A percentile compares a stretch with the other conserved stretches of the same genome.
These are phyloP conservation scores for Apodemus agrarius DNA, from an alignment of 2,797 vertebrate genomes.

Conservation along the genomic window DNA sequence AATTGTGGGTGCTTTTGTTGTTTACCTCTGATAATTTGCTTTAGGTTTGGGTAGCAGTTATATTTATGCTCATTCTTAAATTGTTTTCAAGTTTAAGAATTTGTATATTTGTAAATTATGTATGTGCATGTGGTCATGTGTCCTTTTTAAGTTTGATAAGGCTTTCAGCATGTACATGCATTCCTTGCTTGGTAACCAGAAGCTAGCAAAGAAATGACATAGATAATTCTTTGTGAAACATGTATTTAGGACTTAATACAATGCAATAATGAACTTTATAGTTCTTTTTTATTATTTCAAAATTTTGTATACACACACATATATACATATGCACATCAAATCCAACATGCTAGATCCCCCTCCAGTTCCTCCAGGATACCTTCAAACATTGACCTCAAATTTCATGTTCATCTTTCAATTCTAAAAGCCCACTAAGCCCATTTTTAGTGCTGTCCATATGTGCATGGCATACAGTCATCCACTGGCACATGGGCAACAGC, in stretches of 20 bases:
- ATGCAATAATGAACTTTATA: not conserved
- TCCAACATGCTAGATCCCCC: not conserved
- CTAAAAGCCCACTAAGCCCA: too few species aligned
- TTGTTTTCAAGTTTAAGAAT: slow-evolving; percentile 15
- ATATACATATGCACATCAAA: not conserved
- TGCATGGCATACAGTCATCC: not conserved
- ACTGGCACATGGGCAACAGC: not conserved
- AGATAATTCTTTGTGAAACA: not conserved
- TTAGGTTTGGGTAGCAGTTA: not conserved
- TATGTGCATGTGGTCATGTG: not conserved
- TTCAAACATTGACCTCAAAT: not conserved
- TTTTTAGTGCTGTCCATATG: not conserved
- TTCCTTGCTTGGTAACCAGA: not conserved
- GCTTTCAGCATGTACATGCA: not conserved
- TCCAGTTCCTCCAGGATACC: not conserved
- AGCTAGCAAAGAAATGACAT: not conserved
- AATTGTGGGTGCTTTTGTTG: not conserved
- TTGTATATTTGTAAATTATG: not conserved
- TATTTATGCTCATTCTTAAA: not conserved
- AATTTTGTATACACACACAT: not conserved
- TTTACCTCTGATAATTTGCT: not conserved
- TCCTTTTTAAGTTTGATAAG: not conserved
- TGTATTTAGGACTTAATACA: not conserved
- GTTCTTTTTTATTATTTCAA: not conserved
- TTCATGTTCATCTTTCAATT: not conserved